Conservation (phyloP, 2,113 vertebrate species). For the Hyperopisus bebe region DNA sequence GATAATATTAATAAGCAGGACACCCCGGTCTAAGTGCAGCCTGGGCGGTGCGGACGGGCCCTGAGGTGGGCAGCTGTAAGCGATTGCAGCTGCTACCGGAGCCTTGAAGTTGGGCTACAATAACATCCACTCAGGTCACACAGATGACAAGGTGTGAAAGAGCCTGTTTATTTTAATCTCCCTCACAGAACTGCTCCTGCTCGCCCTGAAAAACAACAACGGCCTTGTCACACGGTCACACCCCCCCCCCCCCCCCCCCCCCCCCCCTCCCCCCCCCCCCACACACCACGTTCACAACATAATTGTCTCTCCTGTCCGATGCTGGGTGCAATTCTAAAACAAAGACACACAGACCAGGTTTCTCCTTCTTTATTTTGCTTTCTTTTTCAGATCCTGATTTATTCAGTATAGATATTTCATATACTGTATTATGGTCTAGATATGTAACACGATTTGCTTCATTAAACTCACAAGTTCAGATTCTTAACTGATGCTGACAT, state of each 20-base stretch:
- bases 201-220: slow-evolving; percentile 28
- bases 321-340: neutral
- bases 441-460: neutral
- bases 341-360: too few relatives aligned
- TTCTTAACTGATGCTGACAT: neutral
- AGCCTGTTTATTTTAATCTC: slow-evolving; percentile 50
- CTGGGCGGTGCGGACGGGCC: slow-evolving; percentile 45
- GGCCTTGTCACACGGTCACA: neutral
- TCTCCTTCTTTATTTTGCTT: too few relatives aligned
- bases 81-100: slow-evolving; percentile 62
- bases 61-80: slow-evolving; percentile 55
- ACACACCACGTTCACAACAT: neutral
- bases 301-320: neutral
- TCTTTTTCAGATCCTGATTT: neutral
- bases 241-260: neutral
- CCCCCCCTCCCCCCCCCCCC: neutral
- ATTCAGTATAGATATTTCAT: neutral
- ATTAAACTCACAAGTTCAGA: neutral
- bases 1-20: neutral
- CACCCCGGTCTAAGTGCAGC: neutral
- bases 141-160: slow-evolving; percentile 60
- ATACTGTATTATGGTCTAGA: neutral
- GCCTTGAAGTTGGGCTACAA: slow-evolving; percentile 66
- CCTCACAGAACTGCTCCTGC: slow-evolving; percentile 37
- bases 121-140: slow-evolving; percentile 60